These are phyloP conservation scores for Eclectus roratus DNA, from an alignment of 2,113 vertebrate genomes.

Conservation along the genomic window DNA sequence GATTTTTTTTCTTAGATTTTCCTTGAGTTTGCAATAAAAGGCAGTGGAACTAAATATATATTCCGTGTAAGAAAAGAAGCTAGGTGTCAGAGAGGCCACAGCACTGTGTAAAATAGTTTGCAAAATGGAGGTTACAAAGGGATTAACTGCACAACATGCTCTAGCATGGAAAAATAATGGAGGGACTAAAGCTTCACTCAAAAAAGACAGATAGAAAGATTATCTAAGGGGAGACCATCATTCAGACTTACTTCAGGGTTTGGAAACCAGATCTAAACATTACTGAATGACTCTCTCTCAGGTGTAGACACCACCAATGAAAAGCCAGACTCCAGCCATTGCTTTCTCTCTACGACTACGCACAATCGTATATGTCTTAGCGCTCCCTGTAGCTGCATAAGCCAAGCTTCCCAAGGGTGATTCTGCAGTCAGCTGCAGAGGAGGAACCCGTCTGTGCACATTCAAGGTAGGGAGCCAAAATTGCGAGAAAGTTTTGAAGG, in stretches of 20 bases:
- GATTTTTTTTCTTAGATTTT: background rate
- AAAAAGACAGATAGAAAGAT: background rate
- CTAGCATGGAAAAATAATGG: background rate
- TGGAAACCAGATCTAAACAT: background rate
- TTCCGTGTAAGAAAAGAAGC: background rate
- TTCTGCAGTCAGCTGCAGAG: background rate
- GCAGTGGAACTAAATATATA: background rate
- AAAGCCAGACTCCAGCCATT: background rate
- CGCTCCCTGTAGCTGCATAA: background rate
- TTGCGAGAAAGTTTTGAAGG: background rate
- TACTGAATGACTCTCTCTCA: background rate
- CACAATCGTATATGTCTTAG: background rate
- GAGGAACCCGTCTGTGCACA: background rate
- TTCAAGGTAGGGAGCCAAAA: background rate
- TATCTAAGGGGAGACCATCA: background rate
- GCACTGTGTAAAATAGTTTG: background rate
- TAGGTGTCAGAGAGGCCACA: background rate
- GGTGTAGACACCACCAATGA: background rate
- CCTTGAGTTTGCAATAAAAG: conserved; percentile 8
- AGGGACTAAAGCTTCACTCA: background rate
- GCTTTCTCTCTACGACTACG: background rate
- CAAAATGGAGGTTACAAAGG: background rate
- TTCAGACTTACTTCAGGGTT: background rate
- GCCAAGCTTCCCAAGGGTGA: background rate
- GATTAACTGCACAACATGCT: background rate